Base-by-base conservation (phyloP, 2,888 invertebrate genomes). In the Lucinisca nassula region DNA sequence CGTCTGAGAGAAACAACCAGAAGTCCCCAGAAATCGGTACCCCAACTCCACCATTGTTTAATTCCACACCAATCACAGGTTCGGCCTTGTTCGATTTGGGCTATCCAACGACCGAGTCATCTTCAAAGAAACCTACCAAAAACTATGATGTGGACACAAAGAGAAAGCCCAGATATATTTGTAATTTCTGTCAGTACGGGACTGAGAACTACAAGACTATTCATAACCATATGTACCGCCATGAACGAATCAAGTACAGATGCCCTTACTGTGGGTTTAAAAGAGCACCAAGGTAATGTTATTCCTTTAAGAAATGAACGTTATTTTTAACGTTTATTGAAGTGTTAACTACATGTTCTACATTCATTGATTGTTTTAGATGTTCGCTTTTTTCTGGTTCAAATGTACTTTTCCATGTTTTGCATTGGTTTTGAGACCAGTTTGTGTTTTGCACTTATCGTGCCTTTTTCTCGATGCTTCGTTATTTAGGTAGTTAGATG, bases 181-280 rank as follows among this genome's bases (percentile, higher is more conserved):
- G 90, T 49, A 90, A 90, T 45, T 81, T 83, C 21, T 90, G 90
- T 72, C 78, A 74, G 6, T 90, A 90, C 45, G 86, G 86, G 10
- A 90, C 90, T 2, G 87, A 90, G 40, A 90, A 88, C 32, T 90
- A 90, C 82, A 90, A 88, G 72, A 90, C 90, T 2, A 90, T 90
- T 27, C 90, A 88, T 45, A 90, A 88, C 35, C 90, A 90, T 58
- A 88, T 90, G 90, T 87, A 90, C 79, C 72, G 88, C 24, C 90
- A 90, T 73, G 90, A 90, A 70, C 85, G 84, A 24, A 83, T 88
- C 58, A 79, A 84, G 10, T 90, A 81, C 49, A 84, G 85, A 73
- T 90, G 90, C 45, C 90, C 88, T 0, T 90, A 90, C 74, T 90
- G 90, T 58, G 90, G 90, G 1, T 90, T 88, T 76, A 86, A 83